These are phyloP conservation scores for Ailuropoda melanoleuca DNA, from an alignment of 2,113 vertebrate species.

Conservation along the genomic window DNA sequence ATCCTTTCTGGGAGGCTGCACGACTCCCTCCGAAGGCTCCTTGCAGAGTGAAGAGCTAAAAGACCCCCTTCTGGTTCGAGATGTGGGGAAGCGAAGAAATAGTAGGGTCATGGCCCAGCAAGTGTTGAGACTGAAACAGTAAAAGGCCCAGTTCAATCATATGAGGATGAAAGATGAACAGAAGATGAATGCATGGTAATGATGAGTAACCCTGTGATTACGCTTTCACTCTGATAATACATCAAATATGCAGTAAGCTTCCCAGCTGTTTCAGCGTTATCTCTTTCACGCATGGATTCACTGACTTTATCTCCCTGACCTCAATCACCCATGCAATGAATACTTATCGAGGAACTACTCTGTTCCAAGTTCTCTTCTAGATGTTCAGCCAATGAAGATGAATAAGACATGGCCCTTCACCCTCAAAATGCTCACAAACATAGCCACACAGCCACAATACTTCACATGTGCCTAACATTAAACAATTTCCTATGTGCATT, in stretches of 20 bases:
- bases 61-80: not conserved
- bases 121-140: slow-evolving; percentile 16
- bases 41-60: not conserved
- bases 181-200: not conserved
- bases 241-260: not conserved
- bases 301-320: not conserved
- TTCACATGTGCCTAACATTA: not conserved
- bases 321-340: not conserved
- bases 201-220: not conserved
- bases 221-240: not conserved
- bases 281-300: not conserved
- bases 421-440: not conserved
- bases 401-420: not conserved
- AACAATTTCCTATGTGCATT: not conserved
- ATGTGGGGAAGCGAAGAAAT: not conserved
- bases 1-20: not conserved
- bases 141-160: not conserved
- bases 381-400: not conserved
- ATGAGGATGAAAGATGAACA: not conserved
- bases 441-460: not conserved
- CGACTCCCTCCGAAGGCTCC: not conserved
- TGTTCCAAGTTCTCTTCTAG: not conserved
- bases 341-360: not conserved
- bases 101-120: not conserved
- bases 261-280: not conserved